A percentile compares a stretch with the other conserved stretches of the same genome.
phyloP scores from a whole-genome alignment of 2,797 vertebrate genomes.

The Pipistrellus kuhlii region DNA sequence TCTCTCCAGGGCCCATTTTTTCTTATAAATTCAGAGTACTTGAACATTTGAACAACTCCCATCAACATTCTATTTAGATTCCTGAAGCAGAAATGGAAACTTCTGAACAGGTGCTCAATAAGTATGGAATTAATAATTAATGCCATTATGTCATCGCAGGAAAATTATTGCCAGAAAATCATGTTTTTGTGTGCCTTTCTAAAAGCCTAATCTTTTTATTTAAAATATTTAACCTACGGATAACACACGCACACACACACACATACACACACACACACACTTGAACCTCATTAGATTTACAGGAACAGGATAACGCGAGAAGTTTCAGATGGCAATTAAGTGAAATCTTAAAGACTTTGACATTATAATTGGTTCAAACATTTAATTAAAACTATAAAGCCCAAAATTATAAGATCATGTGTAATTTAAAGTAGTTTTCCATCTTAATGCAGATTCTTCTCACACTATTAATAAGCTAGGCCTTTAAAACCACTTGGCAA shows the following conservation, averaged over 20 bases:
- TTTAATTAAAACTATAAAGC: conserved; percentile 77
- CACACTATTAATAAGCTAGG: conserved; percentile 72
- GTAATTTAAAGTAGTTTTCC: conserved; percentile 61
- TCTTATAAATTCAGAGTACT: not conserved
- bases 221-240: not conserved
- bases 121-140: conserved; percentile 43
- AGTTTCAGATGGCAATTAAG: conserved; percentile 68
- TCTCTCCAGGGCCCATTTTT: not conserved
- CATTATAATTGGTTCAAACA: conserved; percentile 70
- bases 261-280: not conserved
- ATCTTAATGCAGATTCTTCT: conserved; percentile 1
- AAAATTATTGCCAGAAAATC: conserved; percentile 54
- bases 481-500: conserved; percentile 67
- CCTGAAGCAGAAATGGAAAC: not conserved
- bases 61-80: not conserved
- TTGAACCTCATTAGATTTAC: conserved; percentile 42
- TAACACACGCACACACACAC: not conserved
- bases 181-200: not conserved
- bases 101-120: not conserved
- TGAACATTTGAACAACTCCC: not conserved
- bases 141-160: not conserved
- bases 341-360: conserved; percentile 75
- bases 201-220: conserved; percentile 35
- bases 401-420: conserved; percentile 5
- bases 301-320: not conserved